phyloP scores from a whole-genome alignment of 1,140 invertebrate species.

The Hyles vespertilio region DNA sequence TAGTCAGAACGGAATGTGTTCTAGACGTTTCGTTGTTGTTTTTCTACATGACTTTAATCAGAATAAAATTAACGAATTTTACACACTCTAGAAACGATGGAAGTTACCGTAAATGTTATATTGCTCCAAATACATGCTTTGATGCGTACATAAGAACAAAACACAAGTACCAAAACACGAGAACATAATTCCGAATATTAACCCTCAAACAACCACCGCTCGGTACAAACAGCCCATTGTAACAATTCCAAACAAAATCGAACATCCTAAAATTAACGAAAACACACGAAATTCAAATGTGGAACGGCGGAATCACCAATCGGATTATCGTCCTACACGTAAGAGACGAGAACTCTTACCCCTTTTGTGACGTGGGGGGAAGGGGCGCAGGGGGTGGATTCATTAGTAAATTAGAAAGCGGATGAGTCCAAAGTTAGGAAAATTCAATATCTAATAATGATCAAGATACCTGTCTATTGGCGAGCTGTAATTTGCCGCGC shows the following conservation, averaged over 20 bases:
- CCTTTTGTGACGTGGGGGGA: slow-evolving; percentile 35
- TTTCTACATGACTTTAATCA: too few relatives aligned
- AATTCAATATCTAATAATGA: slow-evolving; percentile 77
- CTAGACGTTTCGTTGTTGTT: too few relatives aligned
- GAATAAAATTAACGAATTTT: too few relatives aligned
- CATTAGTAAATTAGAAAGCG: slow-evolving; percentile 77
- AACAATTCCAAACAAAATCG: slow-evolving; percentile 25
- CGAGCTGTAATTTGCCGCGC: neutral
- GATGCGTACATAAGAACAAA: neutral
- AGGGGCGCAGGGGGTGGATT: slow-evolving; percentile 53
- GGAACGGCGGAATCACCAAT: slow-evolving; percentile 65
- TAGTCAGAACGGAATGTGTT: too few relatives aligned
- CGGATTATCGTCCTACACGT: slow-evolving; percentile 70
- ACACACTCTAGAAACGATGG: too few relatives aligned
- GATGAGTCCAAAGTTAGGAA: slow-evolving; percentile 76
- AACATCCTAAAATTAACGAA: slow-evolving; percentile 50
- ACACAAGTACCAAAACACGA: slow-evolving; percentile 1
- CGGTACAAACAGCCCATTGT: too few relatives aligned
- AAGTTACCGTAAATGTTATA: too few relatives aligned
- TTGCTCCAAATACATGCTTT: too few relatives aligned
- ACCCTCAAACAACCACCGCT: too few relatives aligned
- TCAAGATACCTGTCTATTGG: slow-evolving; percentile 62
- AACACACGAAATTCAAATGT: slow-evolving; percentile 64
- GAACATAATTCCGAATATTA: too few relatives aligned
- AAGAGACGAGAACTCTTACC: slow-evolving; percentile 73